These are phyloP conservation scores for Delichon dasypus DNA, from an alignment of 2,797 vertebrate genomes.

Conservation along the genomic window DNA sequence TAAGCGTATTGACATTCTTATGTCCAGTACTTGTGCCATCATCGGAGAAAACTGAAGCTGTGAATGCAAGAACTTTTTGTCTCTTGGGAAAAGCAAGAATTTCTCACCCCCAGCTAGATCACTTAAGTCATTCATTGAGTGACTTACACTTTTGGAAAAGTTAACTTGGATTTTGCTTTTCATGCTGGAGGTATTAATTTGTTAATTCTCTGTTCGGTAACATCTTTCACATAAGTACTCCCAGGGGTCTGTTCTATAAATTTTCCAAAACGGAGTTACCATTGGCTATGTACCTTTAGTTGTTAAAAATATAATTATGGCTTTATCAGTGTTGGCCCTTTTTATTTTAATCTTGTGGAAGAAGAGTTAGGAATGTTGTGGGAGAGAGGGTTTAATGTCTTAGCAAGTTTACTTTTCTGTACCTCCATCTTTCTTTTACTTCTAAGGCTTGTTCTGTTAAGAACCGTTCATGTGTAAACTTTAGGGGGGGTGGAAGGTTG, in stretches of 20 bases:
- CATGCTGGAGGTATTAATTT: background rate
- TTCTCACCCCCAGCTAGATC: background rate
- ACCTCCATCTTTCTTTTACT: background rate
- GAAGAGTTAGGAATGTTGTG: background rate
- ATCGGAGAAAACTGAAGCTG: background rate
- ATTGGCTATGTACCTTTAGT: background rate
- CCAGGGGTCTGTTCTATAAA: background rate
- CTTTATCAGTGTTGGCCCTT: background rate
- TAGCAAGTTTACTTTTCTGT: background rate
- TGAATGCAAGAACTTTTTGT: background rate
- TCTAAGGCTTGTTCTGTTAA: background rate
- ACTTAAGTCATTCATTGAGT: accelerated
- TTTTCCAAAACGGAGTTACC: background rate
- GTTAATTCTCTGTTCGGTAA: background rate
- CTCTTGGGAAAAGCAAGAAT: background rate
- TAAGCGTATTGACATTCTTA: background rate
- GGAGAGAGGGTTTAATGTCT: background rate
- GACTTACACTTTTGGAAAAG: background rate
- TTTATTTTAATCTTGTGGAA: background rate
- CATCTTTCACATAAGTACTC: background rate
- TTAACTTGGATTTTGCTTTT: background rate
- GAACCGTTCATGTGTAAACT: background rate
- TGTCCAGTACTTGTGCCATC: accelerated
- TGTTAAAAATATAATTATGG: background rate
- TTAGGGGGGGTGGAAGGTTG: accelerated